These are phyloP conservation scores for Parus major DNA, from an alignment of 2,113 vertebrate genomes.

Conservation along the genomic window DNA sequence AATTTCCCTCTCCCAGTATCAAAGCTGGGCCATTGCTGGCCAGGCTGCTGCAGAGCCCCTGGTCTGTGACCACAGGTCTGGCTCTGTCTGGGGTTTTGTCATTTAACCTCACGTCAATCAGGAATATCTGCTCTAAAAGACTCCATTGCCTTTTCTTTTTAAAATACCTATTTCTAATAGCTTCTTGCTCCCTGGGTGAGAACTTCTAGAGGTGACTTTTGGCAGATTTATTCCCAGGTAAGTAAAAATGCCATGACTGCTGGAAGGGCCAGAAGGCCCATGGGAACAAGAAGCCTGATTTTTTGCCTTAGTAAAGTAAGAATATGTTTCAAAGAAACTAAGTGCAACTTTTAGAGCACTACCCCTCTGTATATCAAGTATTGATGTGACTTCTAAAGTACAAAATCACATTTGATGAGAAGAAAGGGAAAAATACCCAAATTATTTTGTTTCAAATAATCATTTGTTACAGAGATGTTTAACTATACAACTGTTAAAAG, in stretches of 20 bases:
- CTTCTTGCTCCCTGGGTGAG: background rate
- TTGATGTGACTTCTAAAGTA: background rate
- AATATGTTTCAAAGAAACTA: background rate
- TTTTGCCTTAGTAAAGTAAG: background rate
- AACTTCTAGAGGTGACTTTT: background rate
- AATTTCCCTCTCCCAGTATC: background rate
- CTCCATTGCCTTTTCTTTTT: fast-evolving
- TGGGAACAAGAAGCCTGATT: background rate
- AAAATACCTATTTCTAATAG: background rate
- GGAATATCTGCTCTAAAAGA: background rate
- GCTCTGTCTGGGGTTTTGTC: background rate
- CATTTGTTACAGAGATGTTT: background rate
- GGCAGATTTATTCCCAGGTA: background rate
- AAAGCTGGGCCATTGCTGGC: background rate
- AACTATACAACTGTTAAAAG: background rate
- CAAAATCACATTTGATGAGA: background rate
- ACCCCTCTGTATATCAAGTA: background rate
- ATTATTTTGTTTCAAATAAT: background rate
- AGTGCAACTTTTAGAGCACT: background rate
- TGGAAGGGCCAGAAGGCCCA: background rate
- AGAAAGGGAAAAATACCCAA: background rate
- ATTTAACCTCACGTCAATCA: background rate
- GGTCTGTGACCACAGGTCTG: background rate
- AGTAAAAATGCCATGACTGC: background rate
- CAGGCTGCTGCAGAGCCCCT: background rate